Evolutionary conservation across 2,797 vertebrate genomes (phyloP).

Genomic region (Vultur gryphus): DNA sequence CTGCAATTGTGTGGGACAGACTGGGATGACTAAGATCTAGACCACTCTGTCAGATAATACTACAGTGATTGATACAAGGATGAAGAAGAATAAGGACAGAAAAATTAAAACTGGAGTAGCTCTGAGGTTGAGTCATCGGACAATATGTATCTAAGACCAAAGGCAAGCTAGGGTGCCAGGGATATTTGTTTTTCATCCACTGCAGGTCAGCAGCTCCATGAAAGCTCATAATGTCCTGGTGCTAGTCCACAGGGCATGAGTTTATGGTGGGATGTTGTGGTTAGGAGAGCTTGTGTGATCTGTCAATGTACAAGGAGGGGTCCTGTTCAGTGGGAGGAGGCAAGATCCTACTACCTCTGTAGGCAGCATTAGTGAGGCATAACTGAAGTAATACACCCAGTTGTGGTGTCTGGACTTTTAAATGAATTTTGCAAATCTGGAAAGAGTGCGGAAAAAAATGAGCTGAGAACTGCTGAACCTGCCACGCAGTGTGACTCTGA

Average conservation of each 20-base stretch:
- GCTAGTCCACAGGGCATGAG: background rate
- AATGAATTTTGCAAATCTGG: background rate
- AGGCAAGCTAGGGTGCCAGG: background rate
- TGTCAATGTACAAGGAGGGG: background rate
- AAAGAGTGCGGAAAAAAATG: background rate
- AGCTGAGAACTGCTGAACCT: background rate
- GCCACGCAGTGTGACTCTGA: background rate
- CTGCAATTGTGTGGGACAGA: background rate
- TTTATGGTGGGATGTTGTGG: background rate
- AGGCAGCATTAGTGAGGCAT: background rate
- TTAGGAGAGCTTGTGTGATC: background rate
- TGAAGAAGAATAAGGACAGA: background rate
- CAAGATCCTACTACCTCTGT: background rate
- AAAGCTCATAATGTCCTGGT: background rate
- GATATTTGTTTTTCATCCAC: background rate
- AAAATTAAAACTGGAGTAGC: background rate
- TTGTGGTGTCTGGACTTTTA: background rate
- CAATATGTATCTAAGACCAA: background rate
- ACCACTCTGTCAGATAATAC: background rate
- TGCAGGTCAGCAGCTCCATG: background rate
- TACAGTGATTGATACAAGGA: background rate
- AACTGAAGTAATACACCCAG: background rate
- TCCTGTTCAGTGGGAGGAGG: background rate
- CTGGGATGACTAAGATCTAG: background rate
- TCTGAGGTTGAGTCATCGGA: background rate